Evolutionary conservation across 2,797 vertebrate genomes (phyloP), one percentile per base, ranked within the genome.

Genomic region (Parauchenoglanis punctatus): DNA sequence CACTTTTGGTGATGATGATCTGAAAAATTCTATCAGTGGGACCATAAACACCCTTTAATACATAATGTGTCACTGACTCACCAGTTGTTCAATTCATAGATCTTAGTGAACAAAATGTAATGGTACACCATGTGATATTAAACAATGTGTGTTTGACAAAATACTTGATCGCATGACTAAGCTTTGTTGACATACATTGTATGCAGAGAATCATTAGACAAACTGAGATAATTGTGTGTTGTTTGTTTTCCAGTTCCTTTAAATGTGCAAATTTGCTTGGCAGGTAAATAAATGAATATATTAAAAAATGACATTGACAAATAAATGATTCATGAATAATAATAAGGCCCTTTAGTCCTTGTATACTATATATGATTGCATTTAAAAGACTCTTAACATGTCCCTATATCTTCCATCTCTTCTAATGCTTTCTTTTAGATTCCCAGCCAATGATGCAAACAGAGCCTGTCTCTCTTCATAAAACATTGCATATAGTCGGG

Each of bases 401-500:
- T 46, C 70, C 31, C 8, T 4, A 67, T 20, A 31, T 25, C 11
- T 65, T 54, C 20, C 59, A 28, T 63, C 7, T 49, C 15, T 4
- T 11, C 46, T 44, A 52, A 68, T 12, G 46, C n/a, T 58, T 78
- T 77, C 58, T 78, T 58, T 87, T n/a, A 78, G 56, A 85, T 83
- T 83, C 46, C 28, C 40, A 49, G n/a, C 10, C 58, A 87, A 40
- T 85, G 40, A 81, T 17, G 5, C 70, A 85, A 63, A 75, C 61
- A 70, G 28, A 76, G 23, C 8, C 40, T 12, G 6, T 49, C 35
- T 40, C 1, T 63, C 15, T 83, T 44, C 23, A 58, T 87, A 59
- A 70, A 63, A 72, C 82, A 85, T 85, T 82, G 93, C 92, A 91
- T 91, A 90, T 5, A 52, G 87, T 80, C 68, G 89, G 82, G 20